Conservation (phyloP, 2,113 vertebrate species). For the Toxostoma redivivum region DNA sequence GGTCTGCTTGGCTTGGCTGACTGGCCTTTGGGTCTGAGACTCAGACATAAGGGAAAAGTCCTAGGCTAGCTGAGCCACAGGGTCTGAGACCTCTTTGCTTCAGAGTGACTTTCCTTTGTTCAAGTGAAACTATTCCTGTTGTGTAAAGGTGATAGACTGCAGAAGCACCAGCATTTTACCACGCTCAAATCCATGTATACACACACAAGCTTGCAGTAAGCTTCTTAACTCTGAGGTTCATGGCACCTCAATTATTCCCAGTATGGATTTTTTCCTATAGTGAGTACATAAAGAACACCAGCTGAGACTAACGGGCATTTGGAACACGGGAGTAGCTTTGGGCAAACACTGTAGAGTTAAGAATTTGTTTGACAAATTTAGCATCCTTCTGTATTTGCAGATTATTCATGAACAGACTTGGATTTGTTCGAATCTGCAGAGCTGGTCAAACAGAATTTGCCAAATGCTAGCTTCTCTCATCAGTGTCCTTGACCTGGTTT, state of each 20-base stretch:
- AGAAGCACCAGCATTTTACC: neutral
- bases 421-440: neutral
- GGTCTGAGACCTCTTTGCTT: neutral
- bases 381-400: neutral
- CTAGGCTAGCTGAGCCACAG: neutral
- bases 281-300: neutral
- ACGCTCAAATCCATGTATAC: neutral
- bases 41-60: neutral
- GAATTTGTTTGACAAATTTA: slow-evolving; percentile 22
- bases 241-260: neutral
- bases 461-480: neutral
- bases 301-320: neutral
- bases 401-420: slow-evolving; percentile 5
- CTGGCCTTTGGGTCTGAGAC: neutral
- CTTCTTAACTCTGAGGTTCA: neutral
- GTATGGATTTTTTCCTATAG: neutral
- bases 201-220: neutral
- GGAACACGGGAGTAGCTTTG: neutral
- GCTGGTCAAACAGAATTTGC: slow-evolving; percentile 19
- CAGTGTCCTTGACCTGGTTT: slow-evolving; percentile 10
- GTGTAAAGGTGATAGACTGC: neutral
- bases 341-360: neutral
- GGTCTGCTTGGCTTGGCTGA: neutral
- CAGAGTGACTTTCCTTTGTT: neutral
- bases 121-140: neutral